Evolutionary conservation across 2,113 vertebrate species (phyloP), one percentile per base, ranked within the genome.

Genomic region (Tupaia tana): DNA sequence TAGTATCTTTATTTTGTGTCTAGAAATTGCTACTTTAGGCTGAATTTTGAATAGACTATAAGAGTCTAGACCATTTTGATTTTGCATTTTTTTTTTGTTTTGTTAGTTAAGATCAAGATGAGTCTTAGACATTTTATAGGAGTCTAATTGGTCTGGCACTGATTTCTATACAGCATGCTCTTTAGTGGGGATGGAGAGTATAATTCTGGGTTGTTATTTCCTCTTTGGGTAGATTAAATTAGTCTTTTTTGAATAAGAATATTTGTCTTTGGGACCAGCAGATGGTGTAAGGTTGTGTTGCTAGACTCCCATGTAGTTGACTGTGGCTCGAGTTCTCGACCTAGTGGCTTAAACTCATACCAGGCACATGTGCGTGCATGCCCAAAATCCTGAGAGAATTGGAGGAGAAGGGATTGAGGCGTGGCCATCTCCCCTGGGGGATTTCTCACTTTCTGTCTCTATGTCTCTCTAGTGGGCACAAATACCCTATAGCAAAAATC

Each of bases 221-320:
- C 10, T 43, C 34, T 31, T 52, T 81, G 67, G 10, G 27, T 86
- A 52, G 71, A 81, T 75, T 70, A 63, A 56, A 6, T 96, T 83
- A 94, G 79, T 92, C 58, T 96, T 86, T 86, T 83, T 66, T 87
- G 31, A 82, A 27, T 94, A 95, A 69, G 70, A 92, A 31, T 88
- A 43, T 43, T 43, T 43, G 43, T 43, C 43, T 43, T 43, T 43
- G 43, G 43, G 43, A 43, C 43, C 43, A 43, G 43, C 43, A 43
- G 43, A 43, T 43, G 43, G 43, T 43, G 43, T 43, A 43, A 43
- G 43, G 43, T 43, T 43, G 43, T 43, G 43, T 43, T 43, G 43
- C 43, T 43, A 43, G 43, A 43, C 43, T 43, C 43, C 43, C 43
- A 43, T 43, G 43, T 3, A 43, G 43, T 43, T 43, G 43, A 43